Evolutionary conservation across 2,888 invertebrate species (phyloP).

Genomic region (Camptogramma bilineatum): DNA sequence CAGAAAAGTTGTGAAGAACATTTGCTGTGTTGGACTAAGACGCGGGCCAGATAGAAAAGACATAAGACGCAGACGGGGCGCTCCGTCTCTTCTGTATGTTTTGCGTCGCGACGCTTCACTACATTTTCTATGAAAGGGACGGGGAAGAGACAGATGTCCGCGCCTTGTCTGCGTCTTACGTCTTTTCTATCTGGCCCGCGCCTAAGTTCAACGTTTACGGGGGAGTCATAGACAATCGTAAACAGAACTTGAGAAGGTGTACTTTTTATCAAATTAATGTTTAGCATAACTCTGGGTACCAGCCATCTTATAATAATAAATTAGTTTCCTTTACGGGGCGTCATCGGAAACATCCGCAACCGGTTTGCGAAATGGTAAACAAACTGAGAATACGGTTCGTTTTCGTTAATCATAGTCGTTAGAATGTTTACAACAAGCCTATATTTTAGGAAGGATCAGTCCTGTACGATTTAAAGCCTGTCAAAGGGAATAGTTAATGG

Average conservation of each 20-base stretch:
- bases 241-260: not conserved
- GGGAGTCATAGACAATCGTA: not conserved
- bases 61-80: no score
- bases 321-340: constrained; percentile 23
- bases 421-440: constrained; percentile 3
- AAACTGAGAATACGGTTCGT: constrained; percentile 37
- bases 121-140: no score
- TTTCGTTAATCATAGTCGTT: constrained; percentile 27
- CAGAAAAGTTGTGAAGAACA: no score
- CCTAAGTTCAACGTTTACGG: not conserved
- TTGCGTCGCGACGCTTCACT: no score
- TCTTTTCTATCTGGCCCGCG: no score
- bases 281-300: not conserved
- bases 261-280: not conserved
- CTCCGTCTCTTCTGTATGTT: no score
- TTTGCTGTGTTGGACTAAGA: no score
- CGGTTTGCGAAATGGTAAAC: constrained; percentile 31
- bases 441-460: not conserved
- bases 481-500: not conserved
- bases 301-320: constrained; percentile 23
- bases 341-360: constrained; percentile 32
- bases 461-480: not conserved
- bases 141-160: no score
- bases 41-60: no score
- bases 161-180: no score